phyloP scores from a whole-genome alignment of 2,113 vertebrate species.

The Marcusenius ussheri region DNA sequence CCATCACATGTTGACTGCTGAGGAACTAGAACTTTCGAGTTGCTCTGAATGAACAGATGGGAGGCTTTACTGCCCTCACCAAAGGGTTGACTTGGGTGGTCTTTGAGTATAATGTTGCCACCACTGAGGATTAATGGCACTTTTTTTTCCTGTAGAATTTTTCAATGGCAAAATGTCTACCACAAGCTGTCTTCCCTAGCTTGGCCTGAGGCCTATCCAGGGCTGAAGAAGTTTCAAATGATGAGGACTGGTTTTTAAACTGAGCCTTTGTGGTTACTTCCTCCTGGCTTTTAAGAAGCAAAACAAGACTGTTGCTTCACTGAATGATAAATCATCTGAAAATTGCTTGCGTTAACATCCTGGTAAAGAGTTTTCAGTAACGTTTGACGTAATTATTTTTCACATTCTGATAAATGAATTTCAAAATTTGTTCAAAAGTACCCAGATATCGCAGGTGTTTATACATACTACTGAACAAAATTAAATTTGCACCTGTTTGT shows the following conservation, averaged over 20 bases:
- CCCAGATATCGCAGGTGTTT: background rate
- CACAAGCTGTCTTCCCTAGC: background rate
- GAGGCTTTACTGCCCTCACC: background rate
- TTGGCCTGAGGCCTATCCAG: background rate
- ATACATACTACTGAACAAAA: background rate
- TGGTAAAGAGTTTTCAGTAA: background rate
- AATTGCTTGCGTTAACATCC: background rate
- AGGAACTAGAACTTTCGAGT: background rate
- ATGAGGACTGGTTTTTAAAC: background rate
- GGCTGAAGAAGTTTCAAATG: background rate
- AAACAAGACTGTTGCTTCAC: background rate
- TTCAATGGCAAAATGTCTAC: background rate
- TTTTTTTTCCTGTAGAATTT: background rate
- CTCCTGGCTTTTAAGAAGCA: background rate
- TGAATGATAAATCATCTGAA: background rate
- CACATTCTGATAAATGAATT: background rate
- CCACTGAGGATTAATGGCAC: background rate
- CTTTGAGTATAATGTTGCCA: background rate
- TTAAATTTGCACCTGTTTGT: background rate
- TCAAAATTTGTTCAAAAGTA: background rate
- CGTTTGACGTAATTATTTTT: background rate
- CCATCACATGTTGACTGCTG: background rate
- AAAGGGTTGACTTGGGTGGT: conserved; percentile 8
- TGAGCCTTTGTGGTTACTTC: background rate
- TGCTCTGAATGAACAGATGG: background rate